Evolutionary conservation across 2,113 vertebrate genomes (phyloP).

Genomic region (Emydocephalus ijimae): DNA sequence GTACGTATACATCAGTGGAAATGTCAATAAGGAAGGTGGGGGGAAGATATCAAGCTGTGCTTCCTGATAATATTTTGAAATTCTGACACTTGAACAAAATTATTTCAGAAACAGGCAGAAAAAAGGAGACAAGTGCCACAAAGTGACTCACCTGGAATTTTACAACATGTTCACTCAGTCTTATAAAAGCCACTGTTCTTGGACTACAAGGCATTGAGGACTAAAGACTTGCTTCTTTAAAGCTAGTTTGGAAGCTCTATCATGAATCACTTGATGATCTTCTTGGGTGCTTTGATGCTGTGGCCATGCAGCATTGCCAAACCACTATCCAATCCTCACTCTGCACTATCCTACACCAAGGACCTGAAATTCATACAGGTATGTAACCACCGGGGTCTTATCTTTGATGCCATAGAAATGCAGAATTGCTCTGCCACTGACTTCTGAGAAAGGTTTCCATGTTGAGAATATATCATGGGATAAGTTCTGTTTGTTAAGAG

Average conservation of each 20-base stretch:
- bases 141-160: constrained; percentile 12
- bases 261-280: neutral
- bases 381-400: neutral
- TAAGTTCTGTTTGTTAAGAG: neutral
- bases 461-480: neutral
- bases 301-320: neutral
- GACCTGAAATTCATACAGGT: neutral
- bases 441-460: neutral
- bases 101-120: neutral
- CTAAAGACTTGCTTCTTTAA: neutral
- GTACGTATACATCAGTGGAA: neutral
- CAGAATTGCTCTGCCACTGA: neutral
- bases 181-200: constrained; percentile 11
- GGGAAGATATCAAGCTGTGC: neutral
- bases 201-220: neutral
- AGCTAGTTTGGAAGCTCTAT: neutral
- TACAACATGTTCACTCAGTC: neutral
- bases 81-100: neutral
- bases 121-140: neutral
- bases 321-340: neutral
- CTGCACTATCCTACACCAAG: neutral
- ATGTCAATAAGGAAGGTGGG: neutral
- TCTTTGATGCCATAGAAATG: neutral
- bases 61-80: constrained; percentile 16
- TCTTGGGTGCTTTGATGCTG: neutral